Evolutionary conservation across 2,888 invertebrate genomes (phyloP).

Genomic region (Sarcophaga caerulescens): DNA sequence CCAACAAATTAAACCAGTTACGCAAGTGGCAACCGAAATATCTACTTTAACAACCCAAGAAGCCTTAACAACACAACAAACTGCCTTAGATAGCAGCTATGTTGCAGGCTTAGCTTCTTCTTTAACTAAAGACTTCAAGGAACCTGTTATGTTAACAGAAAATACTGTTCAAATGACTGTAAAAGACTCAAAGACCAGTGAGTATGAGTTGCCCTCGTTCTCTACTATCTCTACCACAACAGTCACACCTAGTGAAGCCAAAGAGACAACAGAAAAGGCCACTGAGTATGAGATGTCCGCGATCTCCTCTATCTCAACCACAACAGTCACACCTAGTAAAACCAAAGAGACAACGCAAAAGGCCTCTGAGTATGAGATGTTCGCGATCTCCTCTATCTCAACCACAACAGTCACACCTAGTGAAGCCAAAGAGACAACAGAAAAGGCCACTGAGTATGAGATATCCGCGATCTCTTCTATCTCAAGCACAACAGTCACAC

Average conservation of each 20-base stretch:
- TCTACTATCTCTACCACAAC: not conserved
- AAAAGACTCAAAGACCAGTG: not conserved
- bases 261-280: no score
- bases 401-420: not conserved
- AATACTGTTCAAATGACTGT: not conserved
- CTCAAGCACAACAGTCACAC: no score
- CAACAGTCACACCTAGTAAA: not conserved
- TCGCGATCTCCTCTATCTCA: not conserved
- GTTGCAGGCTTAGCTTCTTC: no score
- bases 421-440: slow-evolving; percentile 6
- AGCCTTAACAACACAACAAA: slow-evolving; percentile 13
- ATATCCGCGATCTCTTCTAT: no score
- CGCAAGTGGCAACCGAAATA: no score
- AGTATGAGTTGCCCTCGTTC: not conserved
- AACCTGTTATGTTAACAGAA: slow-evolving; percentile 21
- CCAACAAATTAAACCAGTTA: no score
- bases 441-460: not conserved
- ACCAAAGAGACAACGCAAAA: slow-evolving; percentile 14
- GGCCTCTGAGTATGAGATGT: not conserved
- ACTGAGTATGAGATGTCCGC: no score
- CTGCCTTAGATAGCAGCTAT: no score
- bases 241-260: not conserved
- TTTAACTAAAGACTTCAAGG: not conserved
- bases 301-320: not conserved
- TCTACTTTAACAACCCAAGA: no score